Conservation (phyloP, 2,113 vertebrate genomes). For the Heliornis fulica region DNA sequence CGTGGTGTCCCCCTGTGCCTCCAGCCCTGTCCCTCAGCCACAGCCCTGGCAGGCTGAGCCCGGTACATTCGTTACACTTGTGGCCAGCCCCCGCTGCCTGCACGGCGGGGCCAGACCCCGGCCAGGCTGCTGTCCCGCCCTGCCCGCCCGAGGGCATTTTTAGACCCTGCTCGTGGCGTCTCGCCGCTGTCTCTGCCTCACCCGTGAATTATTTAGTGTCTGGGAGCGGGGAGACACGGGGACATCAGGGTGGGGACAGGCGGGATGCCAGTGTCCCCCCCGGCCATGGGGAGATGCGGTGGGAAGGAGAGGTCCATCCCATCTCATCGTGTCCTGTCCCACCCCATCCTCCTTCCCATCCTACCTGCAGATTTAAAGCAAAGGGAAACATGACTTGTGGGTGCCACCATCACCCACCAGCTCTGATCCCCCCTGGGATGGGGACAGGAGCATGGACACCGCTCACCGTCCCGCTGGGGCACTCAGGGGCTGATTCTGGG, state of each 20-base stretch:
- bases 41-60: neutral
- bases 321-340: neutral
- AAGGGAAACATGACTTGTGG: neutral
- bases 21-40: neutral
- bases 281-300: fast-evolving
- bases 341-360: too few relatives aligned
- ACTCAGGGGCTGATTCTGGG: fast-evolving
- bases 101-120: fast-evolving
- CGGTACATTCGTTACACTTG: neutral
- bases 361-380: neutral
- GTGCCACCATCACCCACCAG: neutral
- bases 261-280: fast-evolving
- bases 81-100: neutral
- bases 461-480: fast-evolving
- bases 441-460: fast-evolving
- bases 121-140: neutral
- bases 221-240: neutral
- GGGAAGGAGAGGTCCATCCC: neutral
- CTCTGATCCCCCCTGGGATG: neutral
- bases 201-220: neutral
- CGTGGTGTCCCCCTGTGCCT: neutral
- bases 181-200: neutral
- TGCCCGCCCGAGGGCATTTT: neutral
- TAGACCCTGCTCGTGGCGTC: neutral
- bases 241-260: neutral